Evolutionary conservation across 2,113 vertebrate genomes (phyloP).

Genomic region (Tamias sibiricus): DNA sequence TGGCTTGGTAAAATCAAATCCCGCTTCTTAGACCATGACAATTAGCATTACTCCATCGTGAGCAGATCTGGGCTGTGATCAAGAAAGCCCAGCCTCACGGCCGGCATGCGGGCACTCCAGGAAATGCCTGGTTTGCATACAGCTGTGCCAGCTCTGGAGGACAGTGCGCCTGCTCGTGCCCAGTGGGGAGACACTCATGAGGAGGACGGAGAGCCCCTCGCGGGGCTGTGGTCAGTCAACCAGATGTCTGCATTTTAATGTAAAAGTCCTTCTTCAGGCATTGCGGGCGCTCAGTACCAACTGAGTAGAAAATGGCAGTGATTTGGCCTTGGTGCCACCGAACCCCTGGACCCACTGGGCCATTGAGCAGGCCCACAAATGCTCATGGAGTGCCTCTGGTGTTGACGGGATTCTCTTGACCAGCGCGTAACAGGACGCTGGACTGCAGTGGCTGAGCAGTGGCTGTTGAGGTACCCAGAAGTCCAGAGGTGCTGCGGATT

Average conservation of each 20-base stretch:
- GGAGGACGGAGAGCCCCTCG: neutral
- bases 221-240: neutral
- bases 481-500: neutral
- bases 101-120: neutral
- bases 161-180: neutral
- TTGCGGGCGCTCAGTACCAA: neutral
- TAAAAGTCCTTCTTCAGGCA: neutral
- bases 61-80: slow-evolving; percentile 63
- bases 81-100: slow-evolving; percentile 36
- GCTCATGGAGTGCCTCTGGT: neutral
- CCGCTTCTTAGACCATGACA: slow-evolving; percentile 62
- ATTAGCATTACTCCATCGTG: slow-evolving; percentile 34
- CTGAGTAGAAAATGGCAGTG: neutral
- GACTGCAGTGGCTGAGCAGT: neutral
- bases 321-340: neutral
- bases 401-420: neutral
- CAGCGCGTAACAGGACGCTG: neutral
- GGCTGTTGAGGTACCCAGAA: neutral
- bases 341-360: neutral
- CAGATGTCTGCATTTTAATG: slow-evolving; percentile 30
- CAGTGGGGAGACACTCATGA: neutral
- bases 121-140: slow-evolving; percentile 67
- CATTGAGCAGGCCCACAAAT: neutral
- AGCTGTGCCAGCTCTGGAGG: slow-evolving; percentile 1
- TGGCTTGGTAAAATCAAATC: slow-evolving; percentile 56